A percentile compares a stretch with the other conserved stretches of the same genome.
phyloP scores from a whole-genome alignment of 2,888 invertebrate species.

The Seira musarum region DNA sequence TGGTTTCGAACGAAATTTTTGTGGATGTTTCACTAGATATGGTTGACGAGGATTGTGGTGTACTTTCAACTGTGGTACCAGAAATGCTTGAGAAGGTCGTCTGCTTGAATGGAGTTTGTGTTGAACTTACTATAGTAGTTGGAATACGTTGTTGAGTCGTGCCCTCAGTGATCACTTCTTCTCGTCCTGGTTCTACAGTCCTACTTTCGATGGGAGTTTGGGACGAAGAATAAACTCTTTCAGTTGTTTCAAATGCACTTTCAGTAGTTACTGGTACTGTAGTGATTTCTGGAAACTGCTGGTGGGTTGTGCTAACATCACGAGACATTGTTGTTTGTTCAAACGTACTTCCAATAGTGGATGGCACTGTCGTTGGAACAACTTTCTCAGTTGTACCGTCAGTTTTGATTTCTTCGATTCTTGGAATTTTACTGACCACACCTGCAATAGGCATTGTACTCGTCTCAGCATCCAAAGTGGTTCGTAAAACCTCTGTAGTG shows the following conservation, averaged over 20 bases:
- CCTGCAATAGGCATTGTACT: constrained; percentile 18
- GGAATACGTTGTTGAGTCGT: constrained; percentile 22
- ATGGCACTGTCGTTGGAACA: not conserved
- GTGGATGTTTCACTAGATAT: constrained; percentile 27
- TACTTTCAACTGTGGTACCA: not conserved
- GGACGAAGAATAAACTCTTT: not conserved
- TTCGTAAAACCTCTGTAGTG: constrained; percentile 29
- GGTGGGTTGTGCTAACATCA: not conserved
- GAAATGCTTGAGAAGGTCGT: no score
- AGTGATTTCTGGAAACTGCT: not conserved
- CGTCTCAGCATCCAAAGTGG: constrained; percentile 26
- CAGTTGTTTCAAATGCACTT: constrained; percentile 29
- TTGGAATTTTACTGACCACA: no score
- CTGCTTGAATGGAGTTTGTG: constrained; percentile 9
- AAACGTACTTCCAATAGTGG: no score
- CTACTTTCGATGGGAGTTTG: not conserved
- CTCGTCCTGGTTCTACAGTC: not conserved
- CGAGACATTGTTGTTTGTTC: no score
- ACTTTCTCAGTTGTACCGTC: constrained; percentile 30
- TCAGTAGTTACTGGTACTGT: not conserved
- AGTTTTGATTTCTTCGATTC: not conserved
- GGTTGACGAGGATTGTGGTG: no score
- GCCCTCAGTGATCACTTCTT: constrained; percentile 5
- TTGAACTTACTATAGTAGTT: not conserved
- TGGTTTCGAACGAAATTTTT: constrained; percentile 33